Evolutionary conservation across 1,140 invertebrate genomes (phyloP).

Genomic region (Dolichoris vasculosae): DNA sequence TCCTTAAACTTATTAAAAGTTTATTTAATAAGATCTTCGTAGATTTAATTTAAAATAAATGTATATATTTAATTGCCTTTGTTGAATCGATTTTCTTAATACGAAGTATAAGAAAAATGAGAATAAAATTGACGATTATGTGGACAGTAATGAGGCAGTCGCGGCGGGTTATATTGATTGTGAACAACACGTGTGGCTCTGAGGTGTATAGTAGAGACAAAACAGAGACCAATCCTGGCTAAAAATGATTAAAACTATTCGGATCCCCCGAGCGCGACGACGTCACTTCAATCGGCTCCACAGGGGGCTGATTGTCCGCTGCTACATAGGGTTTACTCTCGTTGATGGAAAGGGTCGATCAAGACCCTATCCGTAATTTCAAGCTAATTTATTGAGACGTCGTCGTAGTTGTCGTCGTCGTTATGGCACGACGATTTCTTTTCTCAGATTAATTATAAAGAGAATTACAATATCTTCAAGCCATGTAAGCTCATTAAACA

Average conservation of each 20-base stretch:
- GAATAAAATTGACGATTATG: conserved; percentile 26
- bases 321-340: conserved; percentile 52
- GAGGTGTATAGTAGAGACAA: not conserved
- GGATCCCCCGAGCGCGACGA: conserved; percentile 57
- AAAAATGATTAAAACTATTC: conserved; percentile 72
- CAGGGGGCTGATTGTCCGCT: conserved; percentile 72
- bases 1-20: too few species aligned
- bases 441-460: not conserved
- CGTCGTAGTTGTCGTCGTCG: conserved; percentile 54
- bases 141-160: conserved; percentile 20
- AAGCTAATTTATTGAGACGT: conserved; percentile 73
- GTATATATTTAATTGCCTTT: too few species aligned
- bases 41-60: too few species aligned
- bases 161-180: not conserved
- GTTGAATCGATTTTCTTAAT: too few species aligned
- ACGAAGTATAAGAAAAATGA: conserved; percentile 24
- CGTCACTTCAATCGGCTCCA: conserved; percentile 62
- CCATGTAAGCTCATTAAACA: not conserved
- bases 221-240: conserved; percentile 54
- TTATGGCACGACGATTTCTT: conserved; percentile 34
- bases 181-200: conserved; percentile 20
- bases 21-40: too few species aligned
- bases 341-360: conserved; percentile 50
- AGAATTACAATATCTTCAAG: conserved; percentile 2
- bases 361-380: conserved; percentile 58